phyloP scores from a whole-genome alignment of 1,140 invertebrate species.

The Cydia splendana region DNA sequence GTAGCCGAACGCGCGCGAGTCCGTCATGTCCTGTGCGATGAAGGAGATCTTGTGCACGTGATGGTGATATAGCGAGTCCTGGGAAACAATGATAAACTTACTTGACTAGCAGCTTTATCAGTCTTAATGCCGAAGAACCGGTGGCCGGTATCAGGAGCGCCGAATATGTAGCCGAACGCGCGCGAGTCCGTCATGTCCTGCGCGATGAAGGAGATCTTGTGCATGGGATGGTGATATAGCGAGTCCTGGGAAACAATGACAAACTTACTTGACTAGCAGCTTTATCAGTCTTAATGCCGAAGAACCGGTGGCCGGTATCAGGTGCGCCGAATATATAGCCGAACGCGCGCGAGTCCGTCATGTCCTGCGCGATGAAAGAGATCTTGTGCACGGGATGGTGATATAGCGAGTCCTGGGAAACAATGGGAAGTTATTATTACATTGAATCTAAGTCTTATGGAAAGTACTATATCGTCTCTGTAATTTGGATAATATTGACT shows the following conservation, averaged over 20 bases:
- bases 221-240: constrained; percentile 97
- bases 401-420: constrained; percentile 92
- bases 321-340: constrained; percentile 98
- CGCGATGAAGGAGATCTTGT: constrained; percentile 99
- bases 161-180: constrained; percentile 99
- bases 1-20: too few relatives aligned
- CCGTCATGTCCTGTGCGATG: too few relatives aligned
- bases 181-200: constrained; percentile 97
- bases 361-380: constrained; percentile 99
- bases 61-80: too few relatives aligned
- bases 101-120: constrained; percentile 94
- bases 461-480: too few relatives aligned
- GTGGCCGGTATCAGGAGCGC: constrained; percentile 96
- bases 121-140: constrained; percentile 87
- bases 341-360: constrained; percentile 97
- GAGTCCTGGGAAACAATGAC: constrained; percentile 86
- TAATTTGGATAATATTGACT: too few relatives aligned
- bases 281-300: constrained; percentile 99
- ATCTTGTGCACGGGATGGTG: constrained; percentile 99
- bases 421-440: not conserved
- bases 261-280: constrained; percentile 91
- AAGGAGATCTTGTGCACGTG: too few relatives aligned
- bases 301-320: constrained; percentile 97
- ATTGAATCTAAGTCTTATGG: too few relatives aligned
- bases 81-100: constrained; percentile 63